Evolutionary conservation across 2,113 vertebrate species (phyloP).

Genomic region (Hylia prasina): DNA sequence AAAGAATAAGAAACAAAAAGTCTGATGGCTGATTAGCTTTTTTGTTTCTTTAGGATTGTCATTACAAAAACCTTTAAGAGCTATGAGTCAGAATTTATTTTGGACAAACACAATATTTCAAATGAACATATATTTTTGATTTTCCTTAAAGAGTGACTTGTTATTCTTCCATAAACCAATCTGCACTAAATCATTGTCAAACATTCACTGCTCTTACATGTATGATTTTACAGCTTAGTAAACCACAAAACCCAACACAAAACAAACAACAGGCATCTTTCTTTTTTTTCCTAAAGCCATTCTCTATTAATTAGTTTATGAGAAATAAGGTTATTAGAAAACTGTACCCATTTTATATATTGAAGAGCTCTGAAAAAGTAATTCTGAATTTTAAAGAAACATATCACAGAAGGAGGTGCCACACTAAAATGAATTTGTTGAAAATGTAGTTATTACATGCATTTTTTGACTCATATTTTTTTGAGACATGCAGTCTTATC

Average conservation of each 20-base stretch:
- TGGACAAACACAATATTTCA: not conserved
- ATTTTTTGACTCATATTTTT: constrained; percentile 40
- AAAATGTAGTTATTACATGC: not conserved
- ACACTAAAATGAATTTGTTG: not conserved
- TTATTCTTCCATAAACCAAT: not conserved
- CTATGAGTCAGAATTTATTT: not conserved
- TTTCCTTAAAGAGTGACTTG: not conserved
- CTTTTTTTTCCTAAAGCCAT: not conserved
- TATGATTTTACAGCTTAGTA: not conserved
- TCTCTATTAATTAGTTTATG: not conserved
- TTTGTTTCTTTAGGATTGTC: not conserved
- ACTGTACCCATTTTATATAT: not conserved
- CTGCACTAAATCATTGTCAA: not conserved
- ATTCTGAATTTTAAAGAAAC: not conserved
- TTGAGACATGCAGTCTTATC: constrained; percentile 8
- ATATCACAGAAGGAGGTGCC: not conserved
- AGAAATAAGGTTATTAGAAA: not conserved
- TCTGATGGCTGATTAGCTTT: not conserved
- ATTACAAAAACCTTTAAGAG: not conserved
- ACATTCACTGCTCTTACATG: not conserved
- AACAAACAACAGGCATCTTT: not conserved
- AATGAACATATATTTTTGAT: not conserved
- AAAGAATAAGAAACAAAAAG: not conserved
- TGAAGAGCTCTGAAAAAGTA: not conserved
- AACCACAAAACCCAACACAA: not conserved